Evolutionary conservation across 2,888 invertebrate species (phyloP), one percentile per base, ranked within the genome.

Genomic region (Coelopa pilipes): DNA sequence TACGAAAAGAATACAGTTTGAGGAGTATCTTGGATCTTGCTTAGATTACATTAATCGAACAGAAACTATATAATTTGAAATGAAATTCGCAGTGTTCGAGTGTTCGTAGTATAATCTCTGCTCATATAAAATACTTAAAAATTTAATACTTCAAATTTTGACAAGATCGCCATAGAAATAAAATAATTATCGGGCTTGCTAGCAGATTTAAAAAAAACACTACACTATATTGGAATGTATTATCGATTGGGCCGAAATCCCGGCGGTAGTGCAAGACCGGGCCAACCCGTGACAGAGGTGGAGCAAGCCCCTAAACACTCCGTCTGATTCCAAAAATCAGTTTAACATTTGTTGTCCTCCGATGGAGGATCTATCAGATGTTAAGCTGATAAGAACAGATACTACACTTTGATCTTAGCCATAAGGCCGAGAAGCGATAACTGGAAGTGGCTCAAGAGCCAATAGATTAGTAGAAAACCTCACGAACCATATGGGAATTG

Each of bases 321-420:
- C 89, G 85, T 88, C 90, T 86, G 78, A 78, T 89, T 88, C 86
- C 89, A 90, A 89, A 88, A 88, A 88, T 88, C 87, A 88, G 88
- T 89, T 90, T 89, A 90, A 90, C 90, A 90, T 88, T 86, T 88
- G 88, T 89, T 88, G 88, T 88, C 85, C 87, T 87, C 87, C 88
- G 86, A 84, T 89, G 88, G 88, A 87, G 87, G 83, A 87, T 88
- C 88, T 91, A 91, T 90, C 90, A 91, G 90, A 91, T 90, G 90
- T 91, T 91, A 91, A 91, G 90, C 91, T 90, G 90, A 91, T 90
- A 90, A 91, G 90, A 91, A 90, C 90, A 90, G 90, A 91, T 90
- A 89, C 89, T 89, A 90, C 89, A 90, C 89, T 89, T 90, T 90
- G 89, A 89, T 90, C 89, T 89, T 90, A 90, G 90, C 90, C 90